Evolutionary conservation across 2,888 invertebrate species (phyloP).

Genomic region (Oegoconia quadripuncta): DNA sequence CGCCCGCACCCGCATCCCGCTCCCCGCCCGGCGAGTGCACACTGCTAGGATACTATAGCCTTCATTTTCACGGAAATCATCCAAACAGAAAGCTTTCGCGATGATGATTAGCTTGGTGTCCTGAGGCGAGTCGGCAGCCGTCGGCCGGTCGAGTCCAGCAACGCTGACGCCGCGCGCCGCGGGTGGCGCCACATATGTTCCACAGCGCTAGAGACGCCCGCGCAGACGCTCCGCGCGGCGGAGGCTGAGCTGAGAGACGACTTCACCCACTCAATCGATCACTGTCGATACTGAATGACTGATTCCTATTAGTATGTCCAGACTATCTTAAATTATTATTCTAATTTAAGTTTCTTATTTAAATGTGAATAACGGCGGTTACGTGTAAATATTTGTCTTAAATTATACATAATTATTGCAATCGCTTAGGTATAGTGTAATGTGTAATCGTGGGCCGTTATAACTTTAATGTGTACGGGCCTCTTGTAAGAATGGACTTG

Average conservation of each 20-base stretch:
- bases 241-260: slow-evolving; percentile 40
- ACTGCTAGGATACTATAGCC: slow-evolving; percentile 67
- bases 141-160: slow-evolving; percentile 13
- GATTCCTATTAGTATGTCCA: slow-evolving; percentile 76
- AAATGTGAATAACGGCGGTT: slow-evolving; percentile 61
- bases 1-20: slow-evolving; percentile 43
- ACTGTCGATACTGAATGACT: slow-evolving; percentile 68
- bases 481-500: slow-evolving; percentile 67
- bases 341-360: slow-evolving; percentile 70
- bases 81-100: slow-evolving; percentile 47
- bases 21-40: slow-evolving; percentile 55
- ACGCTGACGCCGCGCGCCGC: background rate
- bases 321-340: slow-evolving; percentile 72
- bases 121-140: slow-evolving; percentile 15
- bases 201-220: slow-evolving; percentile 12
- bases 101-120: slow-evolving; percentile 35
- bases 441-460: slow-evolving; percentile 51
- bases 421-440: slow-evolving; percentile 67
- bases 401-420: slow-evolving; percentile 72
- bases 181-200: slow-evolving; percentile 17
- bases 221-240: slow-evolving; percentile 17
- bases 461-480: slow-evolving; percentile 47
- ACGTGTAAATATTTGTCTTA: slow-evolving; percentile 74
- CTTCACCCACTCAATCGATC: slow-evolving; percentile 48
- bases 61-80: slow-evolving; percentile 57